Percentiles rank a stretch among this genome's conserved stretches.
Evolutionary conservation across 2,888 invertebrate genomes (phyloP).

Genomic region (Oscheius sp.): DNA sequence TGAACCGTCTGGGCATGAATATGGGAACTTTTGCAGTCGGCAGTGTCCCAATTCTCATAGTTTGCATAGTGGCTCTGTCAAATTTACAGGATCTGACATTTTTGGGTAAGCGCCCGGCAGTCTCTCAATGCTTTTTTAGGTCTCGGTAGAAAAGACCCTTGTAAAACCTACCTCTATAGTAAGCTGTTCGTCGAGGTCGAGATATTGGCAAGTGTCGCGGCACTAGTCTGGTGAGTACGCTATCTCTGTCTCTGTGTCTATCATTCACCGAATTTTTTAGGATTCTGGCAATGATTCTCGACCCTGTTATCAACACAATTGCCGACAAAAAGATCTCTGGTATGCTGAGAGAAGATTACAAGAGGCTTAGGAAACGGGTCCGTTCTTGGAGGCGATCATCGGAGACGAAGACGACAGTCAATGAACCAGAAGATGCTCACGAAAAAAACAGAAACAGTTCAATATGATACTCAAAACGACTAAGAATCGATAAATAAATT

Average conservation of each 20-base stretch:
- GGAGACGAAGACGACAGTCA: conserved; percentile 6
- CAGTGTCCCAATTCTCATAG: conserved; percentile 61
- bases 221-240: conserved; percentile 60
- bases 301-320: conserved; percentile 66
- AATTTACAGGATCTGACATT: conserved; percentile 54
- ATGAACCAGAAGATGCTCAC: neutral
- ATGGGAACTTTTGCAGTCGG: conserved; percentile 63
- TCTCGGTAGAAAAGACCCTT: conserved; percentile 54
- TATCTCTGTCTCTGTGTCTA: neutral
- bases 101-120: conserved; percentile 40
- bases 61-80: conserved; percentile 62
- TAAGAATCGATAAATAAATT: too few species aligned
- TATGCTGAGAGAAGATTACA: conserved; percentile 31
- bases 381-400: conserved; percentile 19
- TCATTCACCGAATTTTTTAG: conserved; percentile 29
- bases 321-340: conserved; percentile 56
- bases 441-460: too few species aligned
- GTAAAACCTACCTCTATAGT: conserved; percentile 64
- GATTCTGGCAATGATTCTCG: conserved; percentile 61
- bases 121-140: conserved; percentile 27
- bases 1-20: conserved; percentile 65
- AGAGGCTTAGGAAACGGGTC: neutral
- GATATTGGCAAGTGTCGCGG: conserved; percentile 62
- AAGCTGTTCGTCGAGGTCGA: conserved; percentile 66
- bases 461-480: too few species aligned